Evolutionary conservation across 2,113 vertebrate species (phyloP).

Genomic region (Silurus meridionalis): DNA sequence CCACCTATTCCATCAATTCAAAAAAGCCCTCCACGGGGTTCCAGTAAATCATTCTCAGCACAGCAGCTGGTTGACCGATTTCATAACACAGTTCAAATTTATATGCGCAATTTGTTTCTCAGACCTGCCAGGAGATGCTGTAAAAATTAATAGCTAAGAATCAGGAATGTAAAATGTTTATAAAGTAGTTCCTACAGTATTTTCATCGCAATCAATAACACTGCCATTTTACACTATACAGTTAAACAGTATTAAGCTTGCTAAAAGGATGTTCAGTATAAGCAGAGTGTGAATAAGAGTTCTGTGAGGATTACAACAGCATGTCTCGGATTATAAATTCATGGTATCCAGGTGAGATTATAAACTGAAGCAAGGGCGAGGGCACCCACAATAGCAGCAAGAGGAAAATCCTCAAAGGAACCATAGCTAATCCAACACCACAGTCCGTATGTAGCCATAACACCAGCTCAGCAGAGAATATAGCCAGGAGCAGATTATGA

Average conservation of each 20-base stretch:
- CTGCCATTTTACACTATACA: not conserved
- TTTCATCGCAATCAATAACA: not conserved
- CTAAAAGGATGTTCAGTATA: not conserved
- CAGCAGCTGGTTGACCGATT: not conserved
- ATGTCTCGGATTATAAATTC: not conserved
- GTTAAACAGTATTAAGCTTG: not conserved
- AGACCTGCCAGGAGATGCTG: not conserved
- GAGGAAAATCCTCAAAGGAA: conserved; percentile 1
- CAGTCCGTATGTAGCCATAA: not conserved
- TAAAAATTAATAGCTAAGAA: not conserved
- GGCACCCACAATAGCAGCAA: not conserved
- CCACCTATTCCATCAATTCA: not conserved
- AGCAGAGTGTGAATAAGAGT: not conserved
- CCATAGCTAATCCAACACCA: not conserved
- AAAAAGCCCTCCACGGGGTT: not conserved
- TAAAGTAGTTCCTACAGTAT: not conserved
- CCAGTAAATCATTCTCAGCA: not conserved
- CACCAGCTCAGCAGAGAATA: not conserved
- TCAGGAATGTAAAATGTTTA: not conserved
- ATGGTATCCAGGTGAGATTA: not conserved
- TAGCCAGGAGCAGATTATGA: not conserved
- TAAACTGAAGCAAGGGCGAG: not conserved
- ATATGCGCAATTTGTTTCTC: not conserved
- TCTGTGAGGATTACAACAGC: not conserved
- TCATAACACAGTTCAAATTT: not conserved